Base-by-base conservation (phyloP, 2,797 vertebrate genomes). In the Pampus argenteus region DNA sequence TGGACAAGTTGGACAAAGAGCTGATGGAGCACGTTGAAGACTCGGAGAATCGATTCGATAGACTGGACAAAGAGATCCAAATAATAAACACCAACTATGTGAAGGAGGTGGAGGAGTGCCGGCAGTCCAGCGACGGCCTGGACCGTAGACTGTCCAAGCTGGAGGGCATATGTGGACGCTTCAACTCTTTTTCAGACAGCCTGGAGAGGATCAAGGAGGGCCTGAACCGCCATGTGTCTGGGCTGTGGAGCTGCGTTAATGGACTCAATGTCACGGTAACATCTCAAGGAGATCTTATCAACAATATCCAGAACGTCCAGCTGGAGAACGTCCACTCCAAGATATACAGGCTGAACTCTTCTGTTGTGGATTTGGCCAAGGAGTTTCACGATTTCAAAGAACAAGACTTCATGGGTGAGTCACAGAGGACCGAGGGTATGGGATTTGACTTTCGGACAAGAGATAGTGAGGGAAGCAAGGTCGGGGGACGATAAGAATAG, bases 171-270 rank as follows among this genome's bases (percentile, higher is more conserved):
- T 98, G 96, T 13, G 90, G 93, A 52, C 94, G 95, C 63, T 74
- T 98, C 31, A 96, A 98, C 70, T 91, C 91, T 0, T 92, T 98
- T 18, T 95, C 95, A 0, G 92, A 92, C 6, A 95, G 92, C 57
- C 89, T 99, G 82, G 92, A 93, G 40, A 94, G 82, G 59, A 95
- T 98, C 66, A 96, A 95, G 49, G 95, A 96, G 28, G 96, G 93
- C 57, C 93, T 99, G 76, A 95, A 88, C 67, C 89, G 89, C 58
- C 96, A 98, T 0, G 93, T 98, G 74, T 92, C 95, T 0, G 95
- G 94, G 25, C 93, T 99, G 65, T 97, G 97, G 97, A 92, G 64
- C 5, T 95, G 94, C 14, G 91, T 98, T n/a, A 93, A 93, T 52
- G 95, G 95, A 29, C 89, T 96, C 71, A 98, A 98, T 51, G 85